Evolutionary conservation across 1,140 invertebrate genomes (phyloP), one percentile per base, ranked within the genome.

Genomic region (Diuraphis noxia): DNA sequence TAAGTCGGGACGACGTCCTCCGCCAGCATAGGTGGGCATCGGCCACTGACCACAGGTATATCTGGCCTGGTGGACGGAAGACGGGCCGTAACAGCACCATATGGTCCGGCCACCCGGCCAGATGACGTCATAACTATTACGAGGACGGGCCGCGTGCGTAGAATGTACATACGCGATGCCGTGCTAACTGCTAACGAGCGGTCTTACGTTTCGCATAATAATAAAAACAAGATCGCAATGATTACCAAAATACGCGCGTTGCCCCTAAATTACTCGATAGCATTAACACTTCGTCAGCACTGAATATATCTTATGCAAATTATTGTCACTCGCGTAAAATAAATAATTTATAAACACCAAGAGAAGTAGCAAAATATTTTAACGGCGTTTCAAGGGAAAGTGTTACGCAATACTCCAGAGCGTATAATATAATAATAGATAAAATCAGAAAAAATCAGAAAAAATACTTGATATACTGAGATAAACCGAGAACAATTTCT

Each of bases 111-210:
- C 89, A 82, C 43, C 43, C 77, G 77, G 43, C 72, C 41, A 77
- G 43, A 91, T 91, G 89, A 91, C 89, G 89, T 91, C 89, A 91
- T 91, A 91, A 91, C 89, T 91, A 91, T 91, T 91, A 91, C 89
- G 89, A 91, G 89, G 89, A 91, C 89, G 89, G 41, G 19, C n/a
- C 56, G 72, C 38, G n/a, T 46, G 63, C 88, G 72, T 91, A 81
- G 72, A 91, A 91, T 81, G 89, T 91, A 52, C 36, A 25, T 30
- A 43, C 36, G 30, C 38, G 36, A 19, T 25, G 19, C n/a, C 19
- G 41, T 34, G 9, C n/a, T 9, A 17, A 49, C 41, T 36, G 46
- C 85, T 86, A 52, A 86, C 85, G 46, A 52, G 85, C 34, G 34
- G 85, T 86, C 52, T 43, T 49, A 10, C n/a, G 43, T 86, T 86